A percentile compares a stretch with the other conserved stretches of the same genome.
These are phyloP conservation scores for Artibeus jamaicensis DNA, from an alignment of 2,797 vertebrate species.

Conservation along the genomic window DNA sequence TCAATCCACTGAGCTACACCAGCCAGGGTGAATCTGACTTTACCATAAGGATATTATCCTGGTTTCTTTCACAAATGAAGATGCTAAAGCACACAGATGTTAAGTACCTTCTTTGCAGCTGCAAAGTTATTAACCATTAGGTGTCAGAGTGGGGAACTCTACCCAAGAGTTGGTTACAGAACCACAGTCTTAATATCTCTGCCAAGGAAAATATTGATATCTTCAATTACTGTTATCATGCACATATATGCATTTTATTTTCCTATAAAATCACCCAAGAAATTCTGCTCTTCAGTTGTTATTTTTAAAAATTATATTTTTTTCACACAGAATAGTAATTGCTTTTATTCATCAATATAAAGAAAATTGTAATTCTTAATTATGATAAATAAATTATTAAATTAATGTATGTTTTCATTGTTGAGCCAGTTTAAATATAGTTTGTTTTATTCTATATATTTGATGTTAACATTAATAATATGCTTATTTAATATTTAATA, in stretches of 20 bases:
- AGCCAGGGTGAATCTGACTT: no score
- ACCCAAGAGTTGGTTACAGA: not conserved
- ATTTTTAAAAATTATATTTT: not conserved
- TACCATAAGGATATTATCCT: not conserved
- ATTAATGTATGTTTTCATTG: not conserved
- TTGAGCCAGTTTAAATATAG: not conserved
- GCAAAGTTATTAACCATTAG: not conserved
- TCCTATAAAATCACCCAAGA: not conserved
- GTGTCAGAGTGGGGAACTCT: not conserved
- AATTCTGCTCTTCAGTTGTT: slow-evolving; percentile 37
- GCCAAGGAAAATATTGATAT: not conserved
- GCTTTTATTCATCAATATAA: slow-evolving; percentile 37
- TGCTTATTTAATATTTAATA: not conserved
- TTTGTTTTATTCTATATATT: not conserved
- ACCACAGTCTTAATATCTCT: not conserved
- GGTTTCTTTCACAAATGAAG: not conserved
- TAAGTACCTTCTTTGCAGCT: not conserved
- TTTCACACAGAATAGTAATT: not conserved
- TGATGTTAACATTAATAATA: not conserved
- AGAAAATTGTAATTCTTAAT: slow-evolving; percentile 28
- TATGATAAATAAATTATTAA: slow-evolving; percentile 36
- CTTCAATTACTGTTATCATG: not conserved
- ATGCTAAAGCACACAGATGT: not conserved
- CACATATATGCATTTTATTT: not conserved
- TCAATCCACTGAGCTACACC: no score